Evolutionary conservation across 2,888 invertebrate genomes (phyloP), one percentile per base, ranked within the genome.

Genomic region (Caenorhabditis angaria): DNA sequence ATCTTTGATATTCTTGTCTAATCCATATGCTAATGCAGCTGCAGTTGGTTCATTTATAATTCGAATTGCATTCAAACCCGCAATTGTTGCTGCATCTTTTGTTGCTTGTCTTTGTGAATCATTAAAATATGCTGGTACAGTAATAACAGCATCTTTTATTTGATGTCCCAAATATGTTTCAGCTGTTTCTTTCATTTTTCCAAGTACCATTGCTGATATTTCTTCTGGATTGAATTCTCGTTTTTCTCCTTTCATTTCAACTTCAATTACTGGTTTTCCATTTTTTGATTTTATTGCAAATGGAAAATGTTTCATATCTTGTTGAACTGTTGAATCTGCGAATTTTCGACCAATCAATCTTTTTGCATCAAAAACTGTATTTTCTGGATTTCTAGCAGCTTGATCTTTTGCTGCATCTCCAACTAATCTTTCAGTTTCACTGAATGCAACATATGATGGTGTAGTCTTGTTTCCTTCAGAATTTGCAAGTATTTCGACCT

Each of bases 11-110:
- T 83, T 83, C 78, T 84, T 84, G 72, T 84, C 83, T 53, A 91
- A 86, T 27, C 94, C 94, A 83, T 94, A 94, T 66, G 94, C 93
- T 64, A 94, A 89, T 48, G 94, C 94, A 22, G 93, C 94, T n/a
- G 84, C 88, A 8, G 88, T 88, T 6, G 89, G 89, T 68, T 89
- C 89, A 78, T 89, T 89, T 66, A 89, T 88, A 62, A 89, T 89
- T 58, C 89, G 83, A 51, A 89, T 78, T 25, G 89, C 88, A 73
- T 90, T 89, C 20, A 89, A 80, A 22, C 89, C 89, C 47, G 89
- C 86, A 65, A 89, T 89, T 20, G 80, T 72, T 0, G 88, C 89
- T 1, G 89, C 88, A 74, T 90, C 89, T 78, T 89, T 90, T 12
- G 89, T 90, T 1, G 94, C 92, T 85, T 92, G 92, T 51, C 92